Base-by-base conservation (phyloP, 1,140 invertebrate species). In the Lethrus apterus region DNA sequence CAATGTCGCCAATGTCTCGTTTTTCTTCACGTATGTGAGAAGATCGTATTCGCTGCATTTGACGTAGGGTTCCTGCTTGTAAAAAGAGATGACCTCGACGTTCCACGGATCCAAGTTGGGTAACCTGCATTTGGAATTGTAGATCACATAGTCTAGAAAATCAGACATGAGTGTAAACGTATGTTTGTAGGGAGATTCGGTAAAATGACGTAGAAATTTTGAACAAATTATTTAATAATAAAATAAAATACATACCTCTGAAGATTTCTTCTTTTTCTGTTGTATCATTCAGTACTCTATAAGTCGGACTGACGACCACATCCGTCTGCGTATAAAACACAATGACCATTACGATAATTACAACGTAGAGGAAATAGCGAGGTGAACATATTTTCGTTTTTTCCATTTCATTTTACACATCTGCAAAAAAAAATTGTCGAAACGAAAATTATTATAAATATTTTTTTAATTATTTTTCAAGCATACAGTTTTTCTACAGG, bases 41-140 rank as follows among this genome's bases (percentile, higher is more conserved):
- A 63, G 45, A 18, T 43, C 33, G 0, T 50, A 35, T 26, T 55
- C 66, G 3, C 71, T 64, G 56, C 84, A 87, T 0, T 66, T 43
- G 18, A 79, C 69, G 7, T 55, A 56, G 23, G 50, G 26, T 44
- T 56, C 48, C 34, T 42, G 38, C 13, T 46, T 30, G 20, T 56
- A 48, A 41, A 44, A 61, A 0, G 48, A 45, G 10, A 42, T 41
- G 11, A 61, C 49, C 15, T 61, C 59, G 23, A 52, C 46, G 30
- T 56, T 59, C 18, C 52, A 52, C 4, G 57, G 52, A 32, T 60
- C 51, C 4, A 58, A 17, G 34, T 56, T 40, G 19, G 58, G 58
- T 20, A 63, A 59, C 46, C 47, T 55, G 20, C 60, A 63, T 7
- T 53, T 52, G 3, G 50, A 40, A 2, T 49, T 56, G 31, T 55